Evolutionary conservation across 2,113 vertebrate genomes (phyloP).

Genomic region (Syngnathus scovelli): DNA sequence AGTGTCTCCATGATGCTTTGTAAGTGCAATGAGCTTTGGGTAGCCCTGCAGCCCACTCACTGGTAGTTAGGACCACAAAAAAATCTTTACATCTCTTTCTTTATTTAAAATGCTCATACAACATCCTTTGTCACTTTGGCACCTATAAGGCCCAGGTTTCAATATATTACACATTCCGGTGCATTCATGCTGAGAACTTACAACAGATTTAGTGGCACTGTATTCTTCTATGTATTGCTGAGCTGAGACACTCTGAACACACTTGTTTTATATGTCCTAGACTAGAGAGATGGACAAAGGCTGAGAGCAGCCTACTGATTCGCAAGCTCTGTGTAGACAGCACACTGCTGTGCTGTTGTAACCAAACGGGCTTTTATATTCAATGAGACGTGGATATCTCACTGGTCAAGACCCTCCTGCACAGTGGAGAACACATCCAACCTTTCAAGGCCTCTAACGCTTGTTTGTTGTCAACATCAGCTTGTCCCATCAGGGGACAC

Average conservation of each 20-base stretch:
- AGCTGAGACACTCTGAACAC: conserved; percentile 44
- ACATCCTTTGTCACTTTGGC: background rate
- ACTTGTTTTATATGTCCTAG: conserved; percentile 34
- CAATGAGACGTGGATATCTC: conserved; percentile 54
- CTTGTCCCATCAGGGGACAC: background rate
- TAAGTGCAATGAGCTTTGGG: conserved; percentile 42
- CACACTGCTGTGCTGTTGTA: conserved; percentile 67
- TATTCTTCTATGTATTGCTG: conserved; percentile 28
- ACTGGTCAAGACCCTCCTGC: conserved; percentile 39
- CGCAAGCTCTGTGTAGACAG: conserved; percentile 56
- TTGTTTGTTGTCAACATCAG: conserved; percentile 53
- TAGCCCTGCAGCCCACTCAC: conserved; percentile 38
- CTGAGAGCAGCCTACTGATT: conserved; percentile 55
- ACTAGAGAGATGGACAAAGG: conserved; percentile 51
- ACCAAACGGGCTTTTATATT: conserved; percentile 53
- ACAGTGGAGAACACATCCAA: conserved; percentile 45
- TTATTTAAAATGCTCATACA: conserved; percentile 38
- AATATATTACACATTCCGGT: conserved; percentile 20
- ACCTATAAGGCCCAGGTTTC: background rate
- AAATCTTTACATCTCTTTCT: conserved; percentile 15
- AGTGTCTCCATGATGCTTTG: conserved; percentile 47
- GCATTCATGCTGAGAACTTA: conserved; percentile 29
- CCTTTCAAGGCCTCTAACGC: conserved; percentile 50
- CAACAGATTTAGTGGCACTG: conserved; percentile 26
- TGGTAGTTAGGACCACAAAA: conserved; percentile 19